phyloP scores from a whole-genome alignment of 2,888 invertebrate species.

The Bombylius major region DNA sequence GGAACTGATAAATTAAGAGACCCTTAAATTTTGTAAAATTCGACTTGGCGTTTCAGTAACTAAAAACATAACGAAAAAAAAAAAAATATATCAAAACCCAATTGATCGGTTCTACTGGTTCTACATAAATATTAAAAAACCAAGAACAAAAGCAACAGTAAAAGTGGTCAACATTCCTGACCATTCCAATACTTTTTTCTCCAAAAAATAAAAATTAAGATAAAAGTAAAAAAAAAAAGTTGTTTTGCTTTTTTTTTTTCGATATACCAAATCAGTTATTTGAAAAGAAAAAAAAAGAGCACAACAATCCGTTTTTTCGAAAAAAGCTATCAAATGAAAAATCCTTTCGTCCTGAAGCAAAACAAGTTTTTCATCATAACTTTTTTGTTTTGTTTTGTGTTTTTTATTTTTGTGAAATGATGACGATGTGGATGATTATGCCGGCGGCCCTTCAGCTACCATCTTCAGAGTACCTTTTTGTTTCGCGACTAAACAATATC shows the following conservation, averaged over 20 bases:
- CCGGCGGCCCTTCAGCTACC: conserved; percentile 6
- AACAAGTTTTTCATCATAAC: conserved; percentile 7
- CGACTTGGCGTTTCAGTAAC: conserved; percentile 4
- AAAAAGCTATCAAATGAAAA: conserved; percentile 1
- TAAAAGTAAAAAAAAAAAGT: no score
- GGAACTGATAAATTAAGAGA: conserved; percentile 10
- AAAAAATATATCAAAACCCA: no score
- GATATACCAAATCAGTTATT: no score
- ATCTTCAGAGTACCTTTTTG: conserved; percentile 1
- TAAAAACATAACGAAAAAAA: neutral
- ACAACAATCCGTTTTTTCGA: no score
- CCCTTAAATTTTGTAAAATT: conserved; percentile 7
- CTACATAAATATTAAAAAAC: no score
- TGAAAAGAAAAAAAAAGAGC: no score
- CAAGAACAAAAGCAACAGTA: no score
- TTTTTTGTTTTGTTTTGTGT: neutral
- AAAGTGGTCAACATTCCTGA: no score
- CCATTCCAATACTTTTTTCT: no score
- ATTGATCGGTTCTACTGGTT: no score
- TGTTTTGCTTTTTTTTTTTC: no score
- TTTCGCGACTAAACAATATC: neutral
- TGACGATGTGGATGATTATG: neutral
- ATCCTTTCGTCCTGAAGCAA: conserved; percentile 14
- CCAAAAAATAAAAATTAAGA: no score
- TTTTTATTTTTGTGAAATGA: neutral